Conservation (phyloP, 2,113 vertebrate genomes). For the Sminthopsis crassicaudata region DNA sequence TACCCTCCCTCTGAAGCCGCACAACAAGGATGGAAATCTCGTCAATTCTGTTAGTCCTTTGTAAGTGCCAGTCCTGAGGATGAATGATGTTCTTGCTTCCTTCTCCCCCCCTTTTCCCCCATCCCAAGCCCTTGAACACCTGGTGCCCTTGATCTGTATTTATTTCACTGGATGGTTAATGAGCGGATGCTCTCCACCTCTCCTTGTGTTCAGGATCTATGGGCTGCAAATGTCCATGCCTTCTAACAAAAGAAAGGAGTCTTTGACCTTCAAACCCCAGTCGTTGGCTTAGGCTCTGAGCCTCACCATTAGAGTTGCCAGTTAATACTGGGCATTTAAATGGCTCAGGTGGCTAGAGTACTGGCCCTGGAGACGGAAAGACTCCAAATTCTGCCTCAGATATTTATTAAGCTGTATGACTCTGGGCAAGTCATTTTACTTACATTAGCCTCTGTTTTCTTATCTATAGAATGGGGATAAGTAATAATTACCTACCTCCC, state of each 20-base stretch:
- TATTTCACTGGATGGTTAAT: not conserved
- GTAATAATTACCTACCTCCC: not conserved
- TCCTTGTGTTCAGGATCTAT: not conserved
- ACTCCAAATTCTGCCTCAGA: not conserved
- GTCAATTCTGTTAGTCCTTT: slow-evolving; percentile 95
- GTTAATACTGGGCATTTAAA: not conserved
- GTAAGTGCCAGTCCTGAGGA: slow-evolving; percentile 78
- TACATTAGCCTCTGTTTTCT: not conserved
- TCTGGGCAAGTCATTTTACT: not conserved
- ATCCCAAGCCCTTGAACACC: not conserved
- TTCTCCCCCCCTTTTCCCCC: slow-evolving; percentile 36
- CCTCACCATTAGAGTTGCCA: not conserved
- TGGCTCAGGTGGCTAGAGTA: not conserved
- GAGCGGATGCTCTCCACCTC: not conserved
- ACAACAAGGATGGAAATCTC: slow-evolving; percentile 98
- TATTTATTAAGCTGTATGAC: not conserved
- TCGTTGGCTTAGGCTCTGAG: not conserved
- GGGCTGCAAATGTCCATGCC: not conserved
- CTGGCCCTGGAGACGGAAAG: not conserved
- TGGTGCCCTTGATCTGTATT: not conserved
- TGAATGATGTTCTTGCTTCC: not conserved
- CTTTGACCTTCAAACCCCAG: not conserved
- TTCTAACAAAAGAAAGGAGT: not conserved
- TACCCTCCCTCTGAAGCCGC: slow-evolving; percentile 95
- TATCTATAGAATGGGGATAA: not conserved